phyloP scores from a whole-genome alignment of 2,888 invertebrate genomes.

The Drosophila atripex region DNA sequence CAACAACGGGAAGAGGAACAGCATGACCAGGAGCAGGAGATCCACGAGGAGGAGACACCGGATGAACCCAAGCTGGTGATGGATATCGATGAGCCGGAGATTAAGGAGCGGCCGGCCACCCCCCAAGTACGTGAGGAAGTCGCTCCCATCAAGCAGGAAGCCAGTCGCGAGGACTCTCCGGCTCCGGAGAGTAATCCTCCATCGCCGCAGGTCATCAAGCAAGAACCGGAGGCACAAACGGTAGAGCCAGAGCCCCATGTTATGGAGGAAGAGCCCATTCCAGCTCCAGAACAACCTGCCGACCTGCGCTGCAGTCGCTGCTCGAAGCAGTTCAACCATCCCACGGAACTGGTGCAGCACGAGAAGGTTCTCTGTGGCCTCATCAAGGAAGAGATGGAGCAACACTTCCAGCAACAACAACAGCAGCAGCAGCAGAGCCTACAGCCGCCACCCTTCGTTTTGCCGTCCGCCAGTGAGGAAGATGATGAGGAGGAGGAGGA shows the following conservation, averaged over 20 bases:
- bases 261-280: conserved; percentile 13
- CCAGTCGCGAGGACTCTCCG: conserved; percentile 79
- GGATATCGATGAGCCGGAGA: conserved; percentile 86
- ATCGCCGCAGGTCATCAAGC: conserved; percentile 57
- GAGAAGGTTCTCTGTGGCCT: conserved; percentile 87
- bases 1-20: conserved; percentile 73
- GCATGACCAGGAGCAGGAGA: conserved; percentile 41
- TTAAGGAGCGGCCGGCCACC: conserved; percentile 29
- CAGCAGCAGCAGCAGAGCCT: conserved; percentile 60
- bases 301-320: conserved; percentile 86
- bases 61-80: conserved; percentile 87
- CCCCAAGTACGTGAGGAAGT: conserved; percentile 4
- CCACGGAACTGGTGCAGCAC: conserved; percentile 88
- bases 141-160: conserved; percentile 55
- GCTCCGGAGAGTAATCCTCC: conserved; percentile 21
- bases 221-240: conserved; percentile 44
- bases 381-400: conserved; percentile 84
- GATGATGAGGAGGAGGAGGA: conserved; percentile 66
- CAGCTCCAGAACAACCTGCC: conserved; percentile 10
- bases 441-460: conserved; percentile 44
- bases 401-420: conserved; percentile 79
- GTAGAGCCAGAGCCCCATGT: conserved; percentile 68
- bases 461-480: conserved; percentile 85
- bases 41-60: conserved; percentile 59
- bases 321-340: conserved; percentile 86